Evolutionary conservation across 2,113 vertebrate genomes (phyloP).

Genomic region (Chrysemys picta): DNA sequence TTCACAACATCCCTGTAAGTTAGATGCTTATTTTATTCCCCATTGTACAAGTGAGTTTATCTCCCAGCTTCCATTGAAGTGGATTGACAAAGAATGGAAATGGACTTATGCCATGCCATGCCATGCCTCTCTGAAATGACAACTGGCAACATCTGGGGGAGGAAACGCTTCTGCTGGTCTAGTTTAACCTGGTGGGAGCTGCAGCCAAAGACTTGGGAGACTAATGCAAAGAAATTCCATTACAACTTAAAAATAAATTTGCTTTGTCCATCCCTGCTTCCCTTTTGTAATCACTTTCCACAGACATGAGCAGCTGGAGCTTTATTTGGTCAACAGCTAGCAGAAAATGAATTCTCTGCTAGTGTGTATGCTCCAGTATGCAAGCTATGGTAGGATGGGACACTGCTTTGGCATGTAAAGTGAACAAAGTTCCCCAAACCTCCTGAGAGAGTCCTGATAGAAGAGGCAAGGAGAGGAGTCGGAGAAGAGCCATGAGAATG

Average conservation of each 20-base stretch:
- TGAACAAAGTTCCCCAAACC: background rate
- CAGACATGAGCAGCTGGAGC: background rate
- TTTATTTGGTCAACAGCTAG: background rate
- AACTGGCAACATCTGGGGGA: background rate
- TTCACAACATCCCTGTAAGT: background rate
- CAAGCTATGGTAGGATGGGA: background rate
- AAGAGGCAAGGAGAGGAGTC: background rate
- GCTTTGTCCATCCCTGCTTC: background rate
- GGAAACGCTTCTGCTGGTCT: background rate
- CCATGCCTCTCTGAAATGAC: background rate
- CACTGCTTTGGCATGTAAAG: background rate
- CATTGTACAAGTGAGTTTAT: background rate
- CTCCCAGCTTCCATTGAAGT: too few relatives aligned
- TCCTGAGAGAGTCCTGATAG: background rate
- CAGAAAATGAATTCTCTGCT: background rate
- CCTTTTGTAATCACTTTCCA: background rate
- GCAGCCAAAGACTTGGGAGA: background rate
- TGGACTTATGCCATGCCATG: background rate
- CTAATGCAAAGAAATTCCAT: background rate
- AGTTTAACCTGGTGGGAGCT: background rate
- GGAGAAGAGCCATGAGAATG: background rate
- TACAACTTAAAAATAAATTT: background rate
- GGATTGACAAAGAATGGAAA: background rate
- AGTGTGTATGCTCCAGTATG: accelerated
- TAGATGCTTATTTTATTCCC: background rate